phyloP scores from a whole-genome alignment of 2,797 vertebrate species.

The Atherinosoma microstoma region DNA sequence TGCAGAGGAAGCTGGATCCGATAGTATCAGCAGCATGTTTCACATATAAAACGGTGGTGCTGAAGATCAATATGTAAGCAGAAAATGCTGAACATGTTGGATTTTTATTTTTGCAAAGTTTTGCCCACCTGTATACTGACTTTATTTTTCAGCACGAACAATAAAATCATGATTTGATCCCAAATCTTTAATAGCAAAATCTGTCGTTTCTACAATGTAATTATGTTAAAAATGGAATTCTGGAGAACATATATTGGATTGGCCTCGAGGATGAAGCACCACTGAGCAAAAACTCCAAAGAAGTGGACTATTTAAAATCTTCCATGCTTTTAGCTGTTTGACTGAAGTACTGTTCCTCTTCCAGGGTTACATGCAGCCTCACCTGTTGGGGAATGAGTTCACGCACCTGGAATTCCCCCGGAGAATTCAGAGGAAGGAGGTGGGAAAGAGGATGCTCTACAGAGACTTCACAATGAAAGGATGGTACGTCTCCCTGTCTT shows the following conservation, averaged over 20 bases:
- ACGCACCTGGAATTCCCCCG: slow-evolving; percentile 98
- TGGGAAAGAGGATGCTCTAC: slow-evolving; percentile 97
- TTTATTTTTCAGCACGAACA: not conserved
- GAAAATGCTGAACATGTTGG: not conserved
- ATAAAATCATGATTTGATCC: not conserved
- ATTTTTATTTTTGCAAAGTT: not conserved
- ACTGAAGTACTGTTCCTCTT: slow-evolving; percentile 25
- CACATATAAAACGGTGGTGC: not conserved
- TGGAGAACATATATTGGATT: not conserved
- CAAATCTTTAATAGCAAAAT: not conserved
- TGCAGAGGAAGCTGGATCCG: not conserved
- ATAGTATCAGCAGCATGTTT: not conserved
- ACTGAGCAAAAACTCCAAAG: not conserved
- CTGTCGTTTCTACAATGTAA: not conserved
- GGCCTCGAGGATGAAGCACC: not conserved
- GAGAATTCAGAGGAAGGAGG: slow-evolving; percentile 94
- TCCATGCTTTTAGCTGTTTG: slow-evolving; percentile 4
- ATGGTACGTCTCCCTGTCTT: slow-evolving; percentile 84
- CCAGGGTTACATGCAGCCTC: slow-evolving; percentile 96
- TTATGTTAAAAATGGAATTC: not conserved
- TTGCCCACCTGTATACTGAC: not conserved
- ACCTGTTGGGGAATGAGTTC: slow-evolving; percentile 96
- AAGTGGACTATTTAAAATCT: not conserved
- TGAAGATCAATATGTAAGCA: not conserved
- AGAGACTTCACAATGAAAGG: slow-evolving; percentile 97